Percentiles rank a stretch among this genome's conserved stretches.
phyloP scores from a whole-genome alignment of 2,797 vertebrate species.

The Carcharodon carcharias region DNA sequence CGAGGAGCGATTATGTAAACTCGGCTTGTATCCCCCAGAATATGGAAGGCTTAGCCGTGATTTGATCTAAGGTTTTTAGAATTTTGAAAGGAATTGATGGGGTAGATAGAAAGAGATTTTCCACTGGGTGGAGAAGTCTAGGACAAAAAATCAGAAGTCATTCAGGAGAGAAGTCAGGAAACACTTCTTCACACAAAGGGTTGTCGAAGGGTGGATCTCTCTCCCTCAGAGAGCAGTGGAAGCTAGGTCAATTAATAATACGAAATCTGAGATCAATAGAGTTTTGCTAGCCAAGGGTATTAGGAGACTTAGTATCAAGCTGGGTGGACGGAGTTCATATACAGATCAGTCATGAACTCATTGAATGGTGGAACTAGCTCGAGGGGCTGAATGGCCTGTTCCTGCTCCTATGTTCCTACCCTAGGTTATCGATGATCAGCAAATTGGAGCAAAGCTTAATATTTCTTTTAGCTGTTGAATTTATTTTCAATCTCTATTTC shows the following conservation, averaged over 20 bases:
- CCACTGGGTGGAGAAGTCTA: background rate
- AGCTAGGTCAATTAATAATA: background rate
- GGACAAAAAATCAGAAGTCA: background rate
- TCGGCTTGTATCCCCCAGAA: no score
- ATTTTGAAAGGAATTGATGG: background rate
- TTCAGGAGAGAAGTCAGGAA: background rate
- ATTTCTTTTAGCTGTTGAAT: conserved; percentile 36
- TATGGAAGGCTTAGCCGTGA: no score
- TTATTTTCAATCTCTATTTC: background rate
- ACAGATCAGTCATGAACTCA: no score
- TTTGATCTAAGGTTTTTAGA: background rate
- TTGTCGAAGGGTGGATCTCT: background rate
- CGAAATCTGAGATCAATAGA: background rate
- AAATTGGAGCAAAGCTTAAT: background rate
- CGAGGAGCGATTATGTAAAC: no score
- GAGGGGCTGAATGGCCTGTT: background rate
- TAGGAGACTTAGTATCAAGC: background rate
- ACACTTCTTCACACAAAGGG: background rate
- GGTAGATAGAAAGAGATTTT: background rate
- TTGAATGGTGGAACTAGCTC: background rate
- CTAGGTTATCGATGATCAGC: background rate
- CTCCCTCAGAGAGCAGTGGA: no score
- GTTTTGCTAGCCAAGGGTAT: no score
- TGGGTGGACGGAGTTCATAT: background rate
- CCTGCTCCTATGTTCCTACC: background rate